Base-by-base conservation (phyloP, 2,797 vertebrate genomes). In the Loris lydekkerianus region DNA sequence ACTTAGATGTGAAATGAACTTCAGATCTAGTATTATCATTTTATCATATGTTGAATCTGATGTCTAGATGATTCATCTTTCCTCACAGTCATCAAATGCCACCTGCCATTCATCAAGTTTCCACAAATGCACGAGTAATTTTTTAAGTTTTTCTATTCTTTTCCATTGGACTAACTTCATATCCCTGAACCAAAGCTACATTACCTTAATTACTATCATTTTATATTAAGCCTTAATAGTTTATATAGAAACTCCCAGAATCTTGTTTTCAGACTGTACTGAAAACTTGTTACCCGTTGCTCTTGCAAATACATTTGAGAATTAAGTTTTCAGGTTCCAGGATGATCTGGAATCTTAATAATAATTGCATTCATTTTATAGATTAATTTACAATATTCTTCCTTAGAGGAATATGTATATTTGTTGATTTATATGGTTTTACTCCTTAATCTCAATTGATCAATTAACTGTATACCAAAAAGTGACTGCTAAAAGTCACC, bases 351-450 rank as follows among this genome's bases (percentile, higher is more conserved):
- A 9, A 21, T 88, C 89, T 96, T 65, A 72, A 61, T 96, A 85
- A 49, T 90, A 91, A 93, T 95, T 96, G 37, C 7, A 82, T 76
- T 91, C 63, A 21, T 83, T 92, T 94, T 73, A 83, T 49, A 53
- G 37, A 91, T 76, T 82, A 87, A 86, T 83, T 92, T 93, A 72
- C 5, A 77, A 37, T 82, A 92, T 84, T 93, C 43, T 96, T 37
- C 34, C 49, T 93, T 96, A n/a, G 29, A 87, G 80, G 34, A 77
- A n/a, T 14, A 63, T 67, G 10, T 37, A 37, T 43, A 56, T 72
- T 69, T 94, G 31, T 91, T 92, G 37, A 78, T 95, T 96, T 81
- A 76, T 91, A 86, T 96, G 76, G 15, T n/a, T 82, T 95, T 93
- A 67, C 2, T 20, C 21, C 83, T 85, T 91, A 76, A 89, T 93